These are phyloP conservation scores for Phyllostomus discolor DNA, from an alignment of 2,113 vertebrate species.

Conservation along the genomic window DNA sequence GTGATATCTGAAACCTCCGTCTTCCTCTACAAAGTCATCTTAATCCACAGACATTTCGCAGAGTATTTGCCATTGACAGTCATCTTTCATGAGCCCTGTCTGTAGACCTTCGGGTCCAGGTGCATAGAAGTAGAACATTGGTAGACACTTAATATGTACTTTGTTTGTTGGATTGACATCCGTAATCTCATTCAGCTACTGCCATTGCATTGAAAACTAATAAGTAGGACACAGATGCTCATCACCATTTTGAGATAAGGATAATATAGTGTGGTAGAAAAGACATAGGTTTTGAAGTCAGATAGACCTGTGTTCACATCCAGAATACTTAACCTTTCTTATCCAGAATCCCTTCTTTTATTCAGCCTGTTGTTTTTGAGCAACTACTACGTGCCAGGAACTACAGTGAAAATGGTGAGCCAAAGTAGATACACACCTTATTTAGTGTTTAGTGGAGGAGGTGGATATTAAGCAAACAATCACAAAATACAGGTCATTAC, in stretches of 20 bases:
- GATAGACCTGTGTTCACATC: not conserved
- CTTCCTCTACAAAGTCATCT: slow-evolving; percentile 41
- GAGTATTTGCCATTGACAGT: not conserved
- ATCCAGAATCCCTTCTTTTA: not conserved
- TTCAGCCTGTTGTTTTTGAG: not conserved
- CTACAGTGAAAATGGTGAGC: not conserved
- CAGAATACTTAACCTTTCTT: not conserved
- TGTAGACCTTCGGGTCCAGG: not conserved
- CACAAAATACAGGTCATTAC: not conserved
- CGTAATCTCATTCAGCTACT: not conserved
- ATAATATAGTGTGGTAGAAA: not conserved
- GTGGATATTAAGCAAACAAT: not conserved
- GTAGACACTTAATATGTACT: not conserved
- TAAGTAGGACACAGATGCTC: not conserved
- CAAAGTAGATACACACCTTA: not conserved
- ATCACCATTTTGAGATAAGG: not conserved
- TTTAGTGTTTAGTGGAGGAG: not conserved
- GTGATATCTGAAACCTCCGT: slow-evolving; percentile 47
- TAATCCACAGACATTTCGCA: not conserved
- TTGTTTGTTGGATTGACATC: not conserved
- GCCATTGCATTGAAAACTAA: not conserved
- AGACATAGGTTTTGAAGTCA: not conserved
- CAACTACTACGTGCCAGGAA: not conserved
- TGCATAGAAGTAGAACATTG: not conserved
- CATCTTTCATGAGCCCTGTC: not conserved